These are phyloP conservation scores for Heptranchias perlo DNA, from an alignment of 2,113 vertebrate species.

Conservation along the genomic window DNA sequence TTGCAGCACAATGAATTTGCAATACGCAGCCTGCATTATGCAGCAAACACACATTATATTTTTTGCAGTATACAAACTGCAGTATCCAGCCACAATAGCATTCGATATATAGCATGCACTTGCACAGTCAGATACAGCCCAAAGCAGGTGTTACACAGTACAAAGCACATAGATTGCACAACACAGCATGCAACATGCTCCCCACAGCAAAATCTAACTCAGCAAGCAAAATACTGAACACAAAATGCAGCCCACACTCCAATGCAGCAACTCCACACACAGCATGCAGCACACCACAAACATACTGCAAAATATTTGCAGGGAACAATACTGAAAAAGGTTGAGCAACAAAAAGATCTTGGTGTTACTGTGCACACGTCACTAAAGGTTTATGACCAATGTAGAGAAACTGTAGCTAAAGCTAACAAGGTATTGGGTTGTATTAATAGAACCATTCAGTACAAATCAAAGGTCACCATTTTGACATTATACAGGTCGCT, in stretches of 20 bases:
- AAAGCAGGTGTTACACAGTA: not conserved
- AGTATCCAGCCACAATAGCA: not conserved
- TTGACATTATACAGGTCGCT: too few relatives aligned
- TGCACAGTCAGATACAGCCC: not conserved
- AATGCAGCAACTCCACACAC: not conserved
- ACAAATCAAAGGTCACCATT: too few relatives aligned
- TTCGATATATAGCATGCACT: not conserved
- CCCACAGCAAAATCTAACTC: not conserved
- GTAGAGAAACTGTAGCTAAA: too few relatives aligned
- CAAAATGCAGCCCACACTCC: not conserved
- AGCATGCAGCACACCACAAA: not conserved
- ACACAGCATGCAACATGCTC: not conserved
- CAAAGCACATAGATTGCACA: too few relatives aligned
- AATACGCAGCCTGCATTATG: too few relatives aligned
- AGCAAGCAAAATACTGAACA: not conserved
- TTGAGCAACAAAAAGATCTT: too few relatives aligned
- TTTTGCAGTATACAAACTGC: not conserved
- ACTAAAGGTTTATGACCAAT: too few relatives aligned
- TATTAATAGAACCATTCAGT: too few relatives aligned
- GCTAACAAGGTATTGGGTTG: too few relatives aligned
- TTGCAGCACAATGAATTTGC: not conserved
- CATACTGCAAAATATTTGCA: too few relatives aligned
- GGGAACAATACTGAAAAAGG: too few relatives aligned
- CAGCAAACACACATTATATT: not conserved
- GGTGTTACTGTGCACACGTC: too few relatives aligned